Percentiles rank a stretch among this genome's conserved stretches.
Conservation (phyloP, 2,888 invertebrate genomes). For the Aspidiotus rigidus region DNA sequence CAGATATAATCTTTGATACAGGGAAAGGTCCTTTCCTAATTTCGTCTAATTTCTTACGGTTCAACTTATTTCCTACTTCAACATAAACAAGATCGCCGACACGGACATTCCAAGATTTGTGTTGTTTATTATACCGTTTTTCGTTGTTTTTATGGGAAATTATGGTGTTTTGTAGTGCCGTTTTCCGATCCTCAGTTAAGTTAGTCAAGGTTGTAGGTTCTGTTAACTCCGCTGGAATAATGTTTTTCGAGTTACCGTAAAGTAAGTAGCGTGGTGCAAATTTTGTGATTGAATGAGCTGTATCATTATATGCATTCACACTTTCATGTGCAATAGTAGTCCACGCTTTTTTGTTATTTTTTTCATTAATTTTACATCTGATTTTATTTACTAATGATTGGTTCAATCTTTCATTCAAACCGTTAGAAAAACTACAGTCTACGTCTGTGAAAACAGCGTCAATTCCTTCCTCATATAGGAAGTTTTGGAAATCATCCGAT, state of each 20-base stretch:
- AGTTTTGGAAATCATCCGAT: slow-evolving; percentile 40
- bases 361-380: slow-evolving; percentile 39
- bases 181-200: slow-evolving; percentile 37
- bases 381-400: slow-evolving; percentile 40
- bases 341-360: slow-evolving; percentile 38
- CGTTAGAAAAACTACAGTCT: slow-evolving; percentile 38
- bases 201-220: slow-evolving; percentile 35
- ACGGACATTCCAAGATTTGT: slow-evolving; percentile 39
- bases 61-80: slow-evolving; percentile 40
- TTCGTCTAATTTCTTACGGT: too few species aligned
- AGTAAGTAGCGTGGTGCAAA: slow-evolving; percentile 39
- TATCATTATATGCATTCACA: slow-evolving; percentile 39
- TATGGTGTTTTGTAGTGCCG: slow-evolving; percentile 38
- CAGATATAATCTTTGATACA: slow-evolving; percentile 20
- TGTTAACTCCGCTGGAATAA: slow-evolving; percentile 37
- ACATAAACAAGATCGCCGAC: slow-evolving; percentile 40
- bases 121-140: slow-evolving; percentile 38
- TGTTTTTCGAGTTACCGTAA: slow-evolving; percentile 37
- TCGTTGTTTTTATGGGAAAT: slow-evolving; percentile 40
- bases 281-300: slow-evolving; percentile 39
- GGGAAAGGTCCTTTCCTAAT: slow-evolving; percentile 39
- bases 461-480: slow-evolving; percentile 37
- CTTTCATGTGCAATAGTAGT: slow-evolving; percentile 39
- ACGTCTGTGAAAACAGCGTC: slow-evolving; percentile 37
- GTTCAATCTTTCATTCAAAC: slow-evolving; percentile 38